Evolutionary conservation across 2,888 invertebrate species (phyloP).

Genomic region (Dolomedes plantarius): DNA sequence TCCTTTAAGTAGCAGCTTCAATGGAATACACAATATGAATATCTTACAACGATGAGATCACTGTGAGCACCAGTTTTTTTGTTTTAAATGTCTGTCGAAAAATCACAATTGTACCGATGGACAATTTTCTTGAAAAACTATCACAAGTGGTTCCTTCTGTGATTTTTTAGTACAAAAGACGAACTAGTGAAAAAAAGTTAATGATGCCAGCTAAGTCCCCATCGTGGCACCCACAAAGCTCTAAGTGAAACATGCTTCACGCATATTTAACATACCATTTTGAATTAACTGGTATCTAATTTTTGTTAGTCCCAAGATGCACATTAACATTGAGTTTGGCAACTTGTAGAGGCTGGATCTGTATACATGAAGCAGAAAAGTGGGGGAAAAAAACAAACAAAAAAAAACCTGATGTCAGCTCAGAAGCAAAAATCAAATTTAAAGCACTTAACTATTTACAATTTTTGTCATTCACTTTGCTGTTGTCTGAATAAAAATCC

Average conservation of each 20-base stretch:
- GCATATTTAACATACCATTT: conserved; percentile 33
- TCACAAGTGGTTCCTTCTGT: conserved; percentile 46
- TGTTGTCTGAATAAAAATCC: conserved; percentile 24
- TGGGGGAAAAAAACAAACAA: neutral
- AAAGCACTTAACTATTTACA: conserved; percentile 47
- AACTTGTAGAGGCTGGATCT: conserved; percentile 28
- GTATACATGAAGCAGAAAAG: conserved; percentile 3
- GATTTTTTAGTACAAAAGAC: conserved; percentile 22
- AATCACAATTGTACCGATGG: conserved; percentile 42
- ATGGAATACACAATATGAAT: conserved; percentile 35
- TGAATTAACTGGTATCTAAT: conserved; percentile 27
- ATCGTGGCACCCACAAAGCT: conserved; percentile 65
- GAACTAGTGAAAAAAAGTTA: conserved; percentile 40
- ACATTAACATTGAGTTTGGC: conserved; percentile 26
- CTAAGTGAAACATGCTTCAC: conserved; percentile 63
- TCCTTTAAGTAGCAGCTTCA: conserved; percentile 34
- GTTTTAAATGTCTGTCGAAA: conserved; percentile 18
- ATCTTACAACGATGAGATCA: conserved; percentile 66
- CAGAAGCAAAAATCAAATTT: conserved; percentile 37
- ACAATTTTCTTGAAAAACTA: conserved; percentile 47
- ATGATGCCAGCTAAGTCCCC: conserved; percentile 38
- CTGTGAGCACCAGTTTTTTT: conserved; percentile 58
- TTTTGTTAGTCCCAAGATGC: conserved; percentile 30
- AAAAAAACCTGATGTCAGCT: conserved; percentile 1
- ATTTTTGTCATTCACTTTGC: conserved; percentile 7